A percentile compares a stretch with the other conserved stretches of the same genome.
phyloP scores from a whole-genome alignment of 2,888 invertebrate genomes.

The Yponomeuta sedellus region DNA sequence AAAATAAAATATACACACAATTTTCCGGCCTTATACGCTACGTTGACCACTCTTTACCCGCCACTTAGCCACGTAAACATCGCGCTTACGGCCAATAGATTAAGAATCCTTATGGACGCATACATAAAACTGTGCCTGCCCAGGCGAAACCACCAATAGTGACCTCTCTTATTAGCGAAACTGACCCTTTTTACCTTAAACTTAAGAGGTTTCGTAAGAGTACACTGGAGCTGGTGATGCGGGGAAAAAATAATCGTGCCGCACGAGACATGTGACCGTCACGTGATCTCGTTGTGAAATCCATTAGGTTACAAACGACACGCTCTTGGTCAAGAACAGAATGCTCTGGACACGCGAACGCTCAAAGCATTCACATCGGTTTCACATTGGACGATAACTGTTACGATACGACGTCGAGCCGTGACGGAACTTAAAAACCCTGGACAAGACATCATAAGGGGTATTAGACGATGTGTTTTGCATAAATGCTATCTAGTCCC shows the following conservation, averaged over 20 bases:
- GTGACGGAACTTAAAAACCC: too few species aligned
- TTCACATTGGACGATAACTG: too few species aligned
- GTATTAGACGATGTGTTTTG: too few species aligned
- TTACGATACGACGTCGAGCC: too few species aligned
- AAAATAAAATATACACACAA: conserved; percentile 2
- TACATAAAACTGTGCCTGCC: background rate
- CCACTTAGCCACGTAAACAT: background rate
- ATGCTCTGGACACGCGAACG: too few species aligned
- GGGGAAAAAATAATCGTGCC: conserved; percentile 48
- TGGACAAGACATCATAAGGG: too few species aligned
- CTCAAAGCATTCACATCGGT: too few species aligned
- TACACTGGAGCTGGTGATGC: conserved; percentile 18
- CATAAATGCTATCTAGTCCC: too few species aligned
- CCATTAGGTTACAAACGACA: conserved; percentile 32
- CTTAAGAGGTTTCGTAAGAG: background rate
- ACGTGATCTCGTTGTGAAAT: conserved; percentile 43
- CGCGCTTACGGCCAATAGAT: background rate
- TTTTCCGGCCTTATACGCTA: background rate
- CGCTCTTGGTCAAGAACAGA: background rate
- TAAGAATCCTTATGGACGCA: background rate
- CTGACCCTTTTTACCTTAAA: background rate
- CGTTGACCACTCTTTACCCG: background rate
- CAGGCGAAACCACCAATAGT: background rate
- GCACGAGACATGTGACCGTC: conserved; percentile 42
- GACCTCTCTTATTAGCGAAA: background rate